Percentiles rank a stretch among this genome's conserved stretches.
Evolutionary conservation across 2,113 vertebrate species (phyloP).

Genomic region (Garra rufa): DNA sequence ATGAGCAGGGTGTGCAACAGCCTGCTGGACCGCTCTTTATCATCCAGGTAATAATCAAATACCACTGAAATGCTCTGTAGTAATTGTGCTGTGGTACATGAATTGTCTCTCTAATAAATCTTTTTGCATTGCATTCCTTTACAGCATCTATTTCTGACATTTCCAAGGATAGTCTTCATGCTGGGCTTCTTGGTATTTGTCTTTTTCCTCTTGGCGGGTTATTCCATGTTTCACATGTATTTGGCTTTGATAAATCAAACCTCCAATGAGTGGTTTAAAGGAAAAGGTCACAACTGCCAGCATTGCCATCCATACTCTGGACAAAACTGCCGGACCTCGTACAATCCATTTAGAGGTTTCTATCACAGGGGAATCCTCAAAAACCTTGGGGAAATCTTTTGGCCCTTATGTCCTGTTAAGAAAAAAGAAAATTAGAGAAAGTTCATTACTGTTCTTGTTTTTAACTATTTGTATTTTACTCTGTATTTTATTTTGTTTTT

Average conservation of each 20-base stretch:
- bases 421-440: slow-evolving; percentile 65
- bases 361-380: slow-evolving; percentile 81
- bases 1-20: slow-evolving; percentile 77
- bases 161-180: slow-evolving; percentile 91
- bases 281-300: slow-evolving; percentile 65
- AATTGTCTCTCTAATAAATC: background rate
- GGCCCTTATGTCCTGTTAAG: slow-evolving; percentile 61
- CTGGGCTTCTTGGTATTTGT: slow-evolving; percentile 88
- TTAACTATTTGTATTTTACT: background rate
- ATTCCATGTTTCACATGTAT: slow-evolving; percentile 83
- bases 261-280: slow-evolving; percentile 89
- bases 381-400: slow-evolving; percentile 87
- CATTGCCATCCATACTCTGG: slow-evolving; percentile 71
- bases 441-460: background rate
- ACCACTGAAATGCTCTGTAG: background rate
- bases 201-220: slow-evolving; percentile 83
- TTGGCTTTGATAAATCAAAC: slow-evolving; percentile 89
- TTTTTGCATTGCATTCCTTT: background rate
- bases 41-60: slow-evolving; percentile 77
- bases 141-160: slow-evolving; percentile 93
- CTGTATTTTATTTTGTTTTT: background rate
- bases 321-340: slow-evolving; percentile 41
- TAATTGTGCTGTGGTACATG: background rate
- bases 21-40: slow-evolving; percentile 77
- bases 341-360: slow-evolving; percentile 73